Percentiles rank a stretch among this genome's conserved stretches.
Conservation (phyloP, 2,888 invertebrate genomes). For the Ophion slaviceki region DNA sequence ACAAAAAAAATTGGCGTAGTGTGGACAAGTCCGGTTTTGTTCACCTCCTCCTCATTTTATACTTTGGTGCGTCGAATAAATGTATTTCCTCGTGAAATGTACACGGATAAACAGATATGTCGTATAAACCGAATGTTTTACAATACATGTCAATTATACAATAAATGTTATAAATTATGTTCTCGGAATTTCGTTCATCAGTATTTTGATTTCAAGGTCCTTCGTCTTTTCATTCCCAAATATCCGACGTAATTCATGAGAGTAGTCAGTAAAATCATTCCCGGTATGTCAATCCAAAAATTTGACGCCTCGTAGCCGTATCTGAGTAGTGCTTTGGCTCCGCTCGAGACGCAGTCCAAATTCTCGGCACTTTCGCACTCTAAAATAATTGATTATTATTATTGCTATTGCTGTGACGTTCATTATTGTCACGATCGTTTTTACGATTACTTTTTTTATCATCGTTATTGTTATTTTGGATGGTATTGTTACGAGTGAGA, state of each 20-base stretch:
- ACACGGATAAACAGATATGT: background rate
- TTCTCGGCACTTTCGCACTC: conserved; percentile 68
- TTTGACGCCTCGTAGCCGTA: conserved; percentile 71
- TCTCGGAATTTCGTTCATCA: conserved; percentile 32
- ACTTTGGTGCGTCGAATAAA: background rate
- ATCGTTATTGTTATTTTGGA: no score
- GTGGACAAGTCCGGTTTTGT: no score
- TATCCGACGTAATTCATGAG: conserved; percentile 70
- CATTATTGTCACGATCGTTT: background rate
- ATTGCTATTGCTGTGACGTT: background rate
- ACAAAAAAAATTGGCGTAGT: no score
- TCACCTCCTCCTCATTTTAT: conserved; percentile 4
- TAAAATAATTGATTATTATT: conserved; percentile 32
- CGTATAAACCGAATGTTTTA: background rate
- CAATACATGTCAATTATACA: background rate
- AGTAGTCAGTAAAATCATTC: conserved; percentile 67
- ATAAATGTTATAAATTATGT: background rate
- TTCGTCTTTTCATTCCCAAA: conserved; percentile 69
- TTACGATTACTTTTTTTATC: background rate
- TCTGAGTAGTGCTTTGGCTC: conserved; percentile 70
- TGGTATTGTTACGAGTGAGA: background rate
- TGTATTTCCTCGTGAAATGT: background rate
- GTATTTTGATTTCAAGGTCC: conserved; percentile 56
- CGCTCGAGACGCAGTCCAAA: conserved; percentile 70
- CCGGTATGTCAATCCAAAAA: conserved; percentile 68